Percentiles rank a stretch among this genome's conserved stretches.
Conservation (phyloP, 2,797 vertebrate genomes). For the Acrossocheilus fasciatus region DNA sequence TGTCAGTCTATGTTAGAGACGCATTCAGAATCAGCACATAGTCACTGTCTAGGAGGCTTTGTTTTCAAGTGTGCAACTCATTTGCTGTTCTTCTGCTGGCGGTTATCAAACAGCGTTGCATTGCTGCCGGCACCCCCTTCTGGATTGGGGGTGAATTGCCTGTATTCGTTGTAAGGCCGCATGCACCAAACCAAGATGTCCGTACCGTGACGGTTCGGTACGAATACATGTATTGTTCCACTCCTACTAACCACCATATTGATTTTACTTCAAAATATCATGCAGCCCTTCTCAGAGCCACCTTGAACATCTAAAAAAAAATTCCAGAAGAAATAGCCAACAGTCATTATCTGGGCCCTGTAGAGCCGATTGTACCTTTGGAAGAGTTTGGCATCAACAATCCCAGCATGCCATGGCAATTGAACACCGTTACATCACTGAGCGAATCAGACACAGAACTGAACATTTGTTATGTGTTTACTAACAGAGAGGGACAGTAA, state of each 20-base stretch:
- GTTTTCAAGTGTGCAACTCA: too few relatives aligned
- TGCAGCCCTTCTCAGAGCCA: background rate
- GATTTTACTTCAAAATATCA: background rate
- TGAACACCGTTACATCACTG: conserved; percentile 10
- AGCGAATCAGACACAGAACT: background rate
- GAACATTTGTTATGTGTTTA: conserved; percentile 11
- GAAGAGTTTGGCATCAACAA: background rate
- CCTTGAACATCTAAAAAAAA: background rate
- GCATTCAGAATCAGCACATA: too few relatives aligned
- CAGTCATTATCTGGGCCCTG: background rate
- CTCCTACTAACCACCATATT: background rate
- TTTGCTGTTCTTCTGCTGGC: too few relatives aligned
- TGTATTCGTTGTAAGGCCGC: too few relatives aligned
- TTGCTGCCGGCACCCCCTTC: too few relatives aligned
- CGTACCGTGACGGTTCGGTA: too few relatives aligned
- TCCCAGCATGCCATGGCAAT: background rate
- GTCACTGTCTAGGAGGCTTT: too few relatives aligned
- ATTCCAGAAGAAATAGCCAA: background rate
- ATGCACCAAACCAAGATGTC: too few relatives aligned
- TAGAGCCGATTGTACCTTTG: background rate
- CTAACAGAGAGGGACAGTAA: conserved; percentile 21
- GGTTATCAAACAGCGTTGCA: too few relatives aligned
- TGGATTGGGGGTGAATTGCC: too few relatives aligned
- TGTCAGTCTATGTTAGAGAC: too few relatives aligned
- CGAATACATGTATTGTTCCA: too few relatives aligned